Conservation (phyloP, 1,140 invertebrate genomes). For the Araneus ventricosus region DNA sequence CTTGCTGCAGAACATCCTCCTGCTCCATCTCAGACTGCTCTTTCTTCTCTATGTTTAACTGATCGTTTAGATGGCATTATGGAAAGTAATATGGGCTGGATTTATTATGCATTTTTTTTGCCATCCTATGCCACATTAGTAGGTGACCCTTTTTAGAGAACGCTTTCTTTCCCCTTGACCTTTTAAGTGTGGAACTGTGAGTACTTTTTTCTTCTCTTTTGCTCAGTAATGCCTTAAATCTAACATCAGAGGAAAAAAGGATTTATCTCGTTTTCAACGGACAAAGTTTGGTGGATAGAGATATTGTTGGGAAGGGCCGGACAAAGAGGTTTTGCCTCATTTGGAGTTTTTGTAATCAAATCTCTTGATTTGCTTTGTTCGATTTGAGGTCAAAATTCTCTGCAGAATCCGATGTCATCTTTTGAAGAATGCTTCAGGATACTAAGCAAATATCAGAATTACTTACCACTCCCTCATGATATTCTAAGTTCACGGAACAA, state of each 20-base stretch:
- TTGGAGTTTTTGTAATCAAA: not conserved
- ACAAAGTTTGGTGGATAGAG: constrained; percentile 8
- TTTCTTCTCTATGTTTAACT: constrained; percentile 4
- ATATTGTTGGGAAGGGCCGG: not conserved
- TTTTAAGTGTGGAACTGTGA: constrained; percentile 19
- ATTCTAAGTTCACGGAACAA: too few relatives aligned
- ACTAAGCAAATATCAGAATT: too few relatives aligned
- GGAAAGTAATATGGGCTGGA: constrained; percentile 39
- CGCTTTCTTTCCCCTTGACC: constrained; percentile 36
- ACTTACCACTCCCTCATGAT: too few relatives aligned
- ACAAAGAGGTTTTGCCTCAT: not conserved
- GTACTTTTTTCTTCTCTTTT: not conserved
- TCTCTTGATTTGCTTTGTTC: constrained; percentile 1
- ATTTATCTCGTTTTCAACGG: not conserved
- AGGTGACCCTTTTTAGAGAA: constrained; percentile 51
- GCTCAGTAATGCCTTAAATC: not conserved
- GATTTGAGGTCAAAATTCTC: constrained; percentile 19
- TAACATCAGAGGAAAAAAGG: not conserved
- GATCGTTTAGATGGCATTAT: constrained; percentile 19
- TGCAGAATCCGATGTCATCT: not conserved
- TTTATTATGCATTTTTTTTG: not conserved
- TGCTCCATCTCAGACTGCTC: not conserved
- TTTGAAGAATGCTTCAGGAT: not conserved
- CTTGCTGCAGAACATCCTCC: constrained; percentile 54
- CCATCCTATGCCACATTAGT: not conserved